A percentile compares a stretch with the other conserved stretches of the same genome.
Evolutionary conservation across 2,888 invertebrate species (phyloP).

Genomic region (Drosophila nigricruria): DNA sequence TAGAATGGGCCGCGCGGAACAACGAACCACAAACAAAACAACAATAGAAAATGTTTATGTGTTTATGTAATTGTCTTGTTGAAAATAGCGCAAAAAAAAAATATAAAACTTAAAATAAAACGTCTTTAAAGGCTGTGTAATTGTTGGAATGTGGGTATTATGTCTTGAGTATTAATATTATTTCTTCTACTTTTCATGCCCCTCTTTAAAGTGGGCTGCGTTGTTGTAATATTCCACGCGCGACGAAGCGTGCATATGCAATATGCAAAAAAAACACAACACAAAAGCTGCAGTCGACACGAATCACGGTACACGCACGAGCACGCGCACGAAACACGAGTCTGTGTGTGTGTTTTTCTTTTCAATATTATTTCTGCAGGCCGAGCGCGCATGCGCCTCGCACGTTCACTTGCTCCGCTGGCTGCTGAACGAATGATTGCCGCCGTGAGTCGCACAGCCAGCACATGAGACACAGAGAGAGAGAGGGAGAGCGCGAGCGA

Average conservation of each 20-base stretch:
- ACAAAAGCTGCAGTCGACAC: slow-evolving; percentile 49
- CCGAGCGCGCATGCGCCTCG: slow-evolving; percentile 76
- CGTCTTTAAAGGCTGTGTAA: slow-evolving; percentile 47
- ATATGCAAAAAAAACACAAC: slow-evolving; percentile 52
- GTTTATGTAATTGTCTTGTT: slow-evolving; percentile 67
- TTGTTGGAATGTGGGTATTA: slow-evolving; percentile 32
- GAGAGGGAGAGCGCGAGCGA: background rate
- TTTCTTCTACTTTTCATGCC: slow-evolving; percentile 51
- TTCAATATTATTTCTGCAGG: slow-evolving; percentile 36
- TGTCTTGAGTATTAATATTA: slow-evolving; percentile 35
- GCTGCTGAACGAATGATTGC: slow-evolving; percentile 66
- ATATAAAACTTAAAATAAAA: slow-evolving; percentile 16
- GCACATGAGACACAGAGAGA: background rate
- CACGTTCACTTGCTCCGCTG: slow-evolving; percentile 68
- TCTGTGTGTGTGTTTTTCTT: slow-evolving; percentile 18
- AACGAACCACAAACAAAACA: slow-evolving; percentile 6
- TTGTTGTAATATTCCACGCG: slow-evolving; percentile 68
- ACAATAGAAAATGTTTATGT: slow-evolving; percentile 35
- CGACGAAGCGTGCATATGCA: slow-evolving; percentile 61
- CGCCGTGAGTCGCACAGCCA: slow-evolving; percentile 39
- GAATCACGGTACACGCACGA: slow-evolving; percentile 31
- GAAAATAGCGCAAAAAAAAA: slow-evolving; percentile 68
- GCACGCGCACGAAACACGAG: slow-evolving; percentile 34
- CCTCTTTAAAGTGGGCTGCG: slow-evolving; percentile 17
- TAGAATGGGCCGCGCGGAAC: slow-evolving; percentile 21